These are phyloP conservation scores for Cololabis saira DNA, from an alignment of 2,113 vertebrate species.

Conservation along the genomic window DNA sequence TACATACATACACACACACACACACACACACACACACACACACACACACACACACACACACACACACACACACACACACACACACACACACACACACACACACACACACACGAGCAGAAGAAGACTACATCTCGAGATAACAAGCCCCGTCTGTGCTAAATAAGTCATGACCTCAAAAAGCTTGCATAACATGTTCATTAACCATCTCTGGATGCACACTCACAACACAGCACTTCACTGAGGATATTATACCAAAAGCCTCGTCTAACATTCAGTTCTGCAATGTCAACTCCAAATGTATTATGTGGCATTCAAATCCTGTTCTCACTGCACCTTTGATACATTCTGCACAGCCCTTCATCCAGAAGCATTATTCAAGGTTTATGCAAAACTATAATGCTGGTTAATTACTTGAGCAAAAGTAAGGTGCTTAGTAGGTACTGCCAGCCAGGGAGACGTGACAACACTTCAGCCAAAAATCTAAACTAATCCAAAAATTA, in stretches of 20 bases:
- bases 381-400: conserved; percentile 55
- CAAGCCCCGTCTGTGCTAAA: conserved; percentile 6
- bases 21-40: conserved; percentile 1
- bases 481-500: conserved; percentile 43
- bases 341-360: conserved; percentile 9
- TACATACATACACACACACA: conserved; percentile 3
- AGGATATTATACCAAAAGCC: conserved; percentile 24
- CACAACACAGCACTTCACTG: conserved; percentile 4
- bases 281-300: conserved; percentile 18
- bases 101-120: background rate
- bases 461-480: conserved; percentile 42
- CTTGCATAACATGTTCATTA: conserved; percentile 4
- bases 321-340: conserved; percentile 13
- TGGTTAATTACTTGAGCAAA: conserved; percentile 43
- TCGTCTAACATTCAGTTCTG: conserved; percentile 1
- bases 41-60: background rate
- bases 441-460: conserved; percentile 49
- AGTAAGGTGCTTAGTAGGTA: conserved; percentile 43
- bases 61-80: background rate
- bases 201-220: background rate
- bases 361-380: conserved; percentile 31
- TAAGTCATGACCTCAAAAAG: conserved; percentile 12
- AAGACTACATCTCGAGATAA: conserved; percentile 7
- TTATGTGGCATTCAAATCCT: conserved; percentile 28
- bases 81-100: conserved; percentile 1